Percentiles rank a stretch among this genome's conserved stretches.
These are phyloP conservation scores for Lycodopsis pacificus DNA, from an alignment of 2,797 vertebrate genomes.

Conservation along the genomic window DNA sequence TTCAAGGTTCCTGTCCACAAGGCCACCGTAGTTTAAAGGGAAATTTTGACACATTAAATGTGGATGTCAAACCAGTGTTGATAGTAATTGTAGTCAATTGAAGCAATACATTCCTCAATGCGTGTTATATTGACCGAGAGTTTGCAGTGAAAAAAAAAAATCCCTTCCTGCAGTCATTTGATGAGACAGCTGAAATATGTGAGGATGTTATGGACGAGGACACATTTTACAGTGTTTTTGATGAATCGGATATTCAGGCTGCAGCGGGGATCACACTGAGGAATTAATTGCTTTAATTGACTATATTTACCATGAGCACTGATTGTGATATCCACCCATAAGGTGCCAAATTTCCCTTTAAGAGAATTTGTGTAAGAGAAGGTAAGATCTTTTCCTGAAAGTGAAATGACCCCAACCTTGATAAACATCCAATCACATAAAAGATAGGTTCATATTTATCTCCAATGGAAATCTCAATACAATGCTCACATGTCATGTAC, in stretches of 20 bases:
- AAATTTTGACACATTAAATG: neutral
- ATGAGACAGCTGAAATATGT: neutral
- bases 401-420: conserved; percentile 46
- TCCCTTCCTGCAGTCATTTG: neutral
- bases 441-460: conserved; percentile 18
- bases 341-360: neutral
- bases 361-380: neutral
- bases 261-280: neutral
- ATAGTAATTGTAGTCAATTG: neutral
- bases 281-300: neutral
- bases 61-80: neutral
- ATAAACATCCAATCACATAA: conserved; percentile 16
- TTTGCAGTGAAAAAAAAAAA: neutral
- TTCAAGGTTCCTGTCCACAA: neutral
- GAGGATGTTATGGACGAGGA: neutral
- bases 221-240: neutral
- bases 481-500: conserved; percentile 1
- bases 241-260: neutral
- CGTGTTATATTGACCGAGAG: too few species aligned
- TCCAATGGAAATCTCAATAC: conserved; percentile 11
- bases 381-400: conserved; percentile 17
- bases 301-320: neutral
- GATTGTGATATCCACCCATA: neutral
- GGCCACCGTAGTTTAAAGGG: neutral
- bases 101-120: neutral